These are phyloP conservation scores for Tenthredo scrophulariae DNA, from an alignment of 2,888 invertebrate genomes.

Conservation along the genomic window DNA sequence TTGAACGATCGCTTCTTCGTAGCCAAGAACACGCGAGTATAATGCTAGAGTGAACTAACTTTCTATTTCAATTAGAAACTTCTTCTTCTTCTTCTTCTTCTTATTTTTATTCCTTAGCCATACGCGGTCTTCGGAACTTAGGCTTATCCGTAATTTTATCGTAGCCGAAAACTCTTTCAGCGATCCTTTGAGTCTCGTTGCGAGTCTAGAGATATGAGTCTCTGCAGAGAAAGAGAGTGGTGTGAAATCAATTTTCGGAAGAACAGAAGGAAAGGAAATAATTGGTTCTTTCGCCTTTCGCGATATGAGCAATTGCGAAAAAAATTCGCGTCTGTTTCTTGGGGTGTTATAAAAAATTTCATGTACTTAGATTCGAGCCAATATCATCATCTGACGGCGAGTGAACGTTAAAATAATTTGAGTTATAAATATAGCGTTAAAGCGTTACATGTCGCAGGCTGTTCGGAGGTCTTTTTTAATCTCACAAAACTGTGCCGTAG, in stretches of 20 bases:
- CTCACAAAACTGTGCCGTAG: neutral
- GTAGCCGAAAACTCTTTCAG: neutral
- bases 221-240: neutral
- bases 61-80: slow-evolving; percentile 27
- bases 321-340: neutral
- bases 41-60: slow-evolving; percentile 22
- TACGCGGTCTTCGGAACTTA: neutral
- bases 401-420: slow-evolving; percentile 50
- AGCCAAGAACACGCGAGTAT: neutral
- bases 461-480: slow-evolving; percentile 3
- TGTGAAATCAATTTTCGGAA: neutral
- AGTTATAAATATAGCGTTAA: slow-evolving; percentile 48
- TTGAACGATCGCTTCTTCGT: slow-evolving; percentile 25
- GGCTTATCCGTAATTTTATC: slow-evolving; percentile 4
- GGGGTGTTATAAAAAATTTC: slow-evolving; percentile 9
- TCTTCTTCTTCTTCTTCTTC: slow-evolving; percentile 3
- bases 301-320: neutral
- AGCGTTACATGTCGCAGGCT: slow-evolving; percentile 29
- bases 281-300: neutral
- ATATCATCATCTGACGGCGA: slow-evolving; percentile 10
- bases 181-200: neutral
- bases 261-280: neutral
- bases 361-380: slow-evolving; percentile 23
- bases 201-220: neutral
- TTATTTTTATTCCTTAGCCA: neutral